phyloP scores from a whole-genome alignment of 2,113 vertebrate species.

The Puntigrus tetrazona region DNA sequence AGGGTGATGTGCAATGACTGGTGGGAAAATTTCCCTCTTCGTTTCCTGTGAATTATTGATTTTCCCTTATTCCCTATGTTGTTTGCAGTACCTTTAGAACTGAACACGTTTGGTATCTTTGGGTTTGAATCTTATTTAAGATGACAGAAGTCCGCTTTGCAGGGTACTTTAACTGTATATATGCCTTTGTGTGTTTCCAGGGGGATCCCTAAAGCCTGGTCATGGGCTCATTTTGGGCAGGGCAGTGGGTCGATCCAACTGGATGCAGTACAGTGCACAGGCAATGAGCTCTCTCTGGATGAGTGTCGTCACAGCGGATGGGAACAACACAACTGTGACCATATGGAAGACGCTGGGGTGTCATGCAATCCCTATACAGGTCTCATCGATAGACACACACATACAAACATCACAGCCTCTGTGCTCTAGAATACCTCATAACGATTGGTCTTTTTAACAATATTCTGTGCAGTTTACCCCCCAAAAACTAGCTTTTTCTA shows the following conservation, averaged over 20 bases:
- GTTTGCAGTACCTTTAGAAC: background rate
- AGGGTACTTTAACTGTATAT: background rate
- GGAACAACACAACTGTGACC: conserved; percentile 92
- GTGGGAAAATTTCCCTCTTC: background rate
- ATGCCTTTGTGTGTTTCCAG: conserved; percentile 65
- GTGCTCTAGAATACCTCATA: background rate
- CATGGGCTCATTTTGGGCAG: conserved; percentile 86
- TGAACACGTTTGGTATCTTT: background rate
- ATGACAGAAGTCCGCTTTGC: background rate
- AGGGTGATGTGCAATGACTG: background rate
- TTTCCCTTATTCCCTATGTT: background rate
- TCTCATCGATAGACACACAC: conserved; percentile 42
- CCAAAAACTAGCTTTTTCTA: background rate
- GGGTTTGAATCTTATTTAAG: background rate
- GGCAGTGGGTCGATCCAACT: conserved; percentile 85
- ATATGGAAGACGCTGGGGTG: conserved; percentile 87
- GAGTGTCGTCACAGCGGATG: conserved; percentile 86
- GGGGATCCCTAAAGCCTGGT: conserved; percentile 85
- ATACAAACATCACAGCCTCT: conserved; percentile 5
- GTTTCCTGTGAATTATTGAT: background rate
- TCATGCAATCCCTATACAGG: conserved; percentile 82
- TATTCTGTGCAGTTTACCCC: background rate
- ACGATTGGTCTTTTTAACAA: background rate
- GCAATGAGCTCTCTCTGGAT: conserved; percentile 83
- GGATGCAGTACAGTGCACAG: conserved; percentile 85